Evolutionary conservation across 2,113 vertebrate species (phyloP), one percentile per base, ranked within the genome.

Genomic region (Solea senegalensis): DNA sequence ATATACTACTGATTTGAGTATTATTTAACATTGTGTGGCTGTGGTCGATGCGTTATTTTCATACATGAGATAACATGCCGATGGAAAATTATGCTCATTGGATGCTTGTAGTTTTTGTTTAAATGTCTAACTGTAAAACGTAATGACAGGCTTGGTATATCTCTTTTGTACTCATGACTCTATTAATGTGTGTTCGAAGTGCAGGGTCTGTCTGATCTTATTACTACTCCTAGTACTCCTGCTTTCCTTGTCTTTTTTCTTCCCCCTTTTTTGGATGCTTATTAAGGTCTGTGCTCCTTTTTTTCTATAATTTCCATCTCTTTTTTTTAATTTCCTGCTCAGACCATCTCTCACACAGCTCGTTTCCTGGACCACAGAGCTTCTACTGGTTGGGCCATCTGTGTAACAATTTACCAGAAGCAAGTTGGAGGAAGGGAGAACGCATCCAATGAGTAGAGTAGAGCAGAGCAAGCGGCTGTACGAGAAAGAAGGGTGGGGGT

Each of bases 331-430:
- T 44, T 65, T 56, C 51, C 13, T 49, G 16, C 41, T 55, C 12
- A 28, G 26, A 50, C 49, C 64, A 69, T 52, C 26, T 46, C 63
- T 13, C 50, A 56, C 50, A 54, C 16, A 71, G 69, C 54, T 74
- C 21, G 45, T 80, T 81, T 81, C 65, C 58, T 65, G 41, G 55
- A 58, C 16, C 53, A 72, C 76, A 85, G 76, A 63, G 63, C 60
- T 62, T 80, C 48, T 59, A 13, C 69, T 82, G 71, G 60, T 67
- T 48, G 39, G 52, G 56, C 83, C 81, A 75, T 87, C 62, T 89
- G 76, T 82, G 65, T 69, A 61, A 52, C 64, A 74, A 44, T 71
- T 76, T 74, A 72, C 64, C 60, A 76, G 70, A 72, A 83, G 52
- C 34, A 44, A 34, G 70, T 46, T 51, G 81, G 53, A 74, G 69